A percentile compares a stretch with the other conserved stretches of the same genome.
phyloP scores from a whole-genome alignment of 1,140 invertebrate species.

The Batillaria attramentaria region DNA sequence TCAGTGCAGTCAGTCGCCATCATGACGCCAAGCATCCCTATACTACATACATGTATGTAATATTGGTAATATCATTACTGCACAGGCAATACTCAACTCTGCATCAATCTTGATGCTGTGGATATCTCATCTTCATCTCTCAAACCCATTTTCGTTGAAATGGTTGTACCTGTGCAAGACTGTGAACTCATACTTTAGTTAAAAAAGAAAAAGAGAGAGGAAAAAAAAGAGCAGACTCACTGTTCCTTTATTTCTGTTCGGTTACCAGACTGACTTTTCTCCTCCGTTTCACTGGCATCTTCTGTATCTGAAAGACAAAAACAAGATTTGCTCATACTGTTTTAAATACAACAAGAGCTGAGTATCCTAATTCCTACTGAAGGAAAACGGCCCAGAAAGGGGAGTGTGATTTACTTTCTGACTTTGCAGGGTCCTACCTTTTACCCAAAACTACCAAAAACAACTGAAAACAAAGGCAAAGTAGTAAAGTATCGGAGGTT shows the following conservation, averaged over 20 bases:
- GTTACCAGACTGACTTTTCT: conserved; percentile 81
- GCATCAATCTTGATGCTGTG: neutral
- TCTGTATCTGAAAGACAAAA: conserved; percentile 78
- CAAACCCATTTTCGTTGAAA: neutral
- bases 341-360: neutral
- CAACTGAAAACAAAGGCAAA: no score
- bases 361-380: no score
- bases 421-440: no score
- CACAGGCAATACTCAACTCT: neutral
- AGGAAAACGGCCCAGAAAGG: no score
- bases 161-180: no score
- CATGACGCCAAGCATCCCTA: no score
- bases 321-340: neutral
- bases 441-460: no score
- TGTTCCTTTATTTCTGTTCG: conserved; percentile 91
- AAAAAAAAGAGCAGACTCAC: conserved; percentile 75
- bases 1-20: no score
- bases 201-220: neutral
- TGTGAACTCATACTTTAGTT: neutral
- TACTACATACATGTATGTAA: no score
- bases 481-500: no score
- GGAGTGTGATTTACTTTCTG: no score
- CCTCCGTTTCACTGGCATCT: conserved; percentile 87
- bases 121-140: neutral
- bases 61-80: neutral